Percentiles rank a stretch among this genome's conserved stretches.
These are phyloP conservation scores for Conistra vaccinii DNA, from an alignment of 2,888 invertebrate genomes.

Conservation along the genomic window DNA sequence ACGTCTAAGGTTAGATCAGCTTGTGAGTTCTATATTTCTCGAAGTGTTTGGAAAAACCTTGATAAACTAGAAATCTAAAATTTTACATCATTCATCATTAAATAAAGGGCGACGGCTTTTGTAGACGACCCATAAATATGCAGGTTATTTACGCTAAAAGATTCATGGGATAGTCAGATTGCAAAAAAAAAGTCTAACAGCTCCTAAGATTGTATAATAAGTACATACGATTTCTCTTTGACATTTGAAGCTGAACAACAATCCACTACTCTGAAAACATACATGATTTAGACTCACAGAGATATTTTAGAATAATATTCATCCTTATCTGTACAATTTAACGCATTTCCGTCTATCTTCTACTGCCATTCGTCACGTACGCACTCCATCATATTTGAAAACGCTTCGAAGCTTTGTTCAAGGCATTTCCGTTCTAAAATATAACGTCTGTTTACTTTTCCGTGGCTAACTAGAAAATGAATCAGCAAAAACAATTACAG, in stretches of 20 bases:
- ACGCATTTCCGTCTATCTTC: constrained; percentile 41
- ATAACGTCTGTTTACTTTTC: constrained; percentile 53
- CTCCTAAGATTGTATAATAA: not conserved
- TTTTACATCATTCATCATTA: not conserved
- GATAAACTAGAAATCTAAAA: not conserved
- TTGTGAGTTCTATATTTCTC: too few relatives aligned
- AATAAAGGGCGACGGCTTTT: not conserved
- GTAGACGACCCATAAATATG: not conserved
- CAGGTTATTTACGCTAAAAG: not conserved
- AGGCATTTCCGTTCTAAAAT: constrained; percentile 64
- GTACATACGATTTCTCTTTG: not conserved
- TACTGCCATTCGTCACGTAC: constrained; percentile 50
- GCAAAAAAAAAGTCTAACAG: not conserved
- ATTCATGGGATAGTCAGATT: not conserved
- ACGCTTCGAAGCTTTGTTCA: constrained; percentile 37
- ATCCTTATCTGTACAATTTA: constrained; percentile 41
- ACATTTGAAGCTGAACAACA: not conserved
- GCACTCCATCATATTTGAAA: constrained; percentile 51
- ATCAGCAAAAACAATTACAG: constrained; percentile 51
- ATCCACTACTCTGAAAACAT: not conserved
- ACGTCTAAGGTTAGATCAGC: too few relatives aligned
- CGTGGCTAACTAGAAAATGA: constrained; percentile 43
- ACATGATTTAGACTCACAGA: constrained; percentile 2
- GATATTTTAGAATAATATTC: constrained; percentile 17
- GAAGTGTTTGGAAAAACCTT: not conserved